A percentile compares a stretch with the other conserved stretches of the same genome.
Conservation (phyloP, 2,797 vertebrate species). For the Acanthis flammea region DNA sequence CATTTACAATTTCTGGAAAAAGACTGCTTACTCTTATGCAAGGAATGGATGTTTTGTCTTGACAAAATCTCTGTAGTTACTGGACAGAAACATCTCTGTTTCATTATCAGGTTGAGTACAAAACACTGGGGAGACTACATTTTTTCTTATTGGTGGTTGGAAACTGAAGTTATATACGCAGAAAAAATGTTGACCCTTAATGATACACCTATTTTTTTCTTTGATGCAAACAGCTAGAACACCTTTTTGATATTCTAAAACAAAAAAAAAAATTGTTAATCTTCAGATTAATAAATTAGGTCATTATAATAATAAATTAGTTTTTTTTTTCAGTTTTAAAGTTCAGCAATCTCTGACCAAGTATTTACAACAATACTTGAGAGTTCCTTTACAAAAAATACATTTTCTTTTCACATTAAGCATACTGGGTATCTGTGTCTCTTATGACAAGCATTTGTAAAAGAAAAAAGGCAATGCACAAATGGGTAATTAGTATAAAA, state of each 20-base stretch:
- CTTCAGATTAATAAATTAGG: conserved; percentile 92
- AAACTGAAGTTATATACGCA: conserved; percentile 68
- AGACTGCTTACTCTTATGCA: conserved; percentile 77
- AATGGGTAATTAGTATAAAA: conserved; percentile 86
- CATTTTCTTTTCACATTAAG: conserved; percentile 86
- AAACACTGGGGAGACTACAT: conserved; percentile 65
- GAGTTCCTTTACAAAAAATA: conserved; percentile 85
- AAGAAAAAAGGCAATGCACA: conserved; percentile 80
- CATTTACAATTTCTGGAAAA: conserved; percentile 80
- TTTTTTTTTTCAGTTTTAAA: conserved; percentile 82
- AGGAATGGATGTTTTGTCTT: conserved; percentile 78
- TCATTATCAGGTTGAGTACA: conserved; percentile 71
- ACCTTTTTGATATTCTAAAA: conserved; percentile 83
- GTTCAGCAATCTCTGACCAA: conserved; percentile 88
- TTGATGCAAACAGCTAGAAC: conserved; percentile 83
- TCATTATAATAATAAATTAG: conserved; percentile 93
- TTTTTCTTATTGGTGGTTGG: conserved; percentile 71
- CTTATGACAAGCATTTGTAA: conserved; percentile 83
- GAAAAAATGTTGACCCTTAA: conserved; percentile 81
- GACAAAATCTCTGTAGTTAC: conserved; percentile 76
- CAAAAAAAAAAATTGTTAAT: conserved; percentile 81
- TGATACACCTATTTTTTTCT: conserved; percentile 77
- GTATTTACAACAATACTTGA: conserved; percentile 96
- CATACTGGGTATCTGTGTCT: conserved; percentile 84
- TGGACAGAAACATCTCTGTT: conserved; percentile 76